Percentiles rank a stretch among this genome's conserved stretches.
These are phyloP conservation scores for Capitella teleta DNA, from an alignment of 1,140 invertebrate species.

Conservation along the genomic window DNA sequence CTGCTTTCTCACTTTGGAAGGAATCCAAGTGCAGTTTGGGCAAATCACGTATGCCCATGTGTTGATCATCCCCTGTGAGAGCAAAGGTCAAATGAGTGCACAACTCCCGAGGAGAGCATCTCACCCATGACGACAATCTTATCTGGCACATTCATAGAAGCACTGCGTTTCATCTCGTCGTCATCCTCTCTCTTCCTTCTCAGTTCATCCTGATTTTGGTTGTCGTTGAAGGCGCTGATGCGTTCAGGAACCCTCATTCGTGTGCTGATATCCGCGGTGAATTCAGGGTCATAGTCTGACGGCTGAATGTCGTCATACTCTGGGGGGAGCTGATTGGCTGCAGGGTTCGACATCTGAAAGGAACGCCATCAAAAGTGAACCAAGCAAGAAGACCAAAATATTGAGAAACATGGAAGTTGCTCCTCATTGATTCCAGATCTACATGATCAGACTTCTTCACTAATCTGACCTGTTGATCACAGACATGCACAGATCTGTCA, in stretches of 20 bases:
- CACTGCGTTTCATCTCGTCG: not conserved
- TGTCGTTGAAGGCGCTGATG: constrained; percentile 49
- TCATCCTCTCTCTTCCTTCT: not conserved
- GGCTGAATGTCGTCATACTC: constrained; percentile 8
- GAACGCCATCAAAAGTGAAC: too few species aligned
- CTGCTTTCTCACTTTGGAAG: not conserved
- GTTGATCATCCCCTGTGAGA: not conserved
- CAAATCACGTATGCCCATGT: not conserved
- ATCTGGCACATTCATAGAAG: constrained; percentile 4
- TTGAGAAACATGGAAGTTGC: too few species aligned
- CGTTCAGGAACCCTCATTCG: constrained; percentile 68
- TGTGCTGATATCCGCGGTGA: constrained; percentile 59
- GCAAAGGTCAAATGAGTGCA: not conserved
- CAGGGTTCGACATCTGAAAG: constrained; percentile 7
- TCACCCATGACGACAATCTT: constrained; percentile 4
- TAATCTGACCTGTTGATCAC: too few species aligned
- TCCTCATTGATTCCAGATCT: too few species aligned
- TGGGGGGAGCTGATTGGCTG: constrained; percentile 4
- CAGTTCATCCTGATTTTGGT: not conserved
- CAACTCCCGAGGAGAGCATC: not conserved
- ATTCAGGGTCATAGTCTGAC: constrained; percentile 52
- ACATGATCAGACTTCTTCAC: too few species aligned
- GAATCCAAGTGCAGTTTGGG: not conserved
- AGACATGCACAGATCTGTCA: too few species aligned
- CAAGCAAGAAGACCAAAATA: too few species aligned